A percentile compares a stretch with the other conserved stretches of the same genome.
Conservation (phyloP, 2,888 invertebrate genomes). For the Tortricodes alternella region DNA sequence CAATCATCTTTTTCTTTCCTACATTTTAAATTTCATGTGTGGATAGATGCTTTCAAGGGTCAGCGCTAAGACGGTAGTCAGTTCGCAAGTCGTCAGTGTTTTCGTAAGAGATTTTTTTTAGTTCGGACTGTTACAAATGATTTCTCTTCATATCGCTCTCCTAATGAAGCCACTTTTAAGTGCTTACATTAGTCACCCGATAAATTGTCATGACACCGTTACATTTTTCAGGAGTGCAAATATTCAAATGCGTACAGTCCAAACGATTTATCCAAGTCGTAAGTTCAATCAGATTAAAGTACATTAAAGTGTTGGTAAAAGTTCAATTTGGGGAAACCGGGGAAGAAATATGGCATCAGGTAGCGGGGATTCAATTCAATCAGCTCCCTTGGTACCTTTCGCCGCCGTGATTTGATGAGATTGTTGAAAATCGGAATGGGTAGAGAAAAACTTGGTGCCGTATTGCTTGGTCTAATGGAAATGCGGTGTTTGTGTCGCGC, state of each 20-base stretch:
- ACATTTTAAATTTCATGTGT: too few species aligned
- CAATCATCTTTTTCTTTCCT: too few species aligned
- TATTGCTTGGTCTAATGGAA: slow-evolving; percentile 60
- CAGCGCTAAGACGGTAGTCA: too few species aligned
- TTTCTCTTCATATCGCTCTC: slow-evolving; percentile 19
- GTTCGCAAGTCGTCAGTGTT: too few species aligned
- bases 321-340: slow-evolving; percentile 75
- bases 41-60: too few species aligned
- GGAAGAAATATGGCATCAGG: slow-evolving; percentile 76
- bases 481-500: slow-evolving; percentile 51
- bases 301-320: slow-evolving; percentile 78
- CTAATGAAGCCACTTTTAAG: slow-evolving; percentile 28
- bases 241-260: slow-evolving; percentile 28
- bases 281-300: slow-evolving; percentile 80
- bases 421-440: slow-evolving; percentile 77
- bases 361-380: slow-evolving; percentile 78
- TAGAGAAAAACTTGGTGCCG: slow-evolving; percentile 54
- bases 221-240: slow-evolving; percentile 20
- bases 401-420: slow-evolving; percentile 76
- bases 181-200: slow-evolving; percentile 23
- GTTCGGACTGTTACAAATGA: slow-evolving; percentile 19
- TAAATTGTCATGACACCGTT: not conserved
- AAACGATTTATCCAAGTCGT: slow-evolving; percentile 71
- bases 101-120: not conserved
- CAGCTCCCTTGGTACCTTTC: slow-evolving; percentile 73